These are phyloP conservation scores for Carposina sasakii DNA, from an alignment of 1,140 invertebrate genomes.

Conservation along the genomic window DNA sequence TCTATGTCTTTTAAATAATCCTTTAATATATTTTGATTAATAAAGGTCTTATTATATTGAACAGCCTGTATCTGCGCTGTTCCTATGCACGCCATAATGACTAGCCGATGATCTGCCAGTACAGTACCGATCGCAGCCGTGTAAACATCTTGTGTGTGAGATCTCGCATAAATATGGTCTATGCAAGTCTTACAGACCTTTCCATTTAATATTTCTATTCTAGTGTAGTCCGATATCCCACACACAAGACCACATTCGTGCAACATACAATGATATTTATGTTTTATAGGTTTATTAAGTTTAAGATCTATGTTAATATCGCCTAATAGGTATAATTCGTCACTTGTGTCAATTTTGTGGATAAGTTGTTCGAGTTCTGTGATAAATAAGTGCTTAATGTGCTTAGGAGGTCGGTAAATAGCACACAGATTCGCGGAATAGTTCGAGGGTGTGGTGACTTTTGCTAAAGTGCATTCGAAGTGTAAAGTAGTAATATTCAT, in stretches of 20 bases:
- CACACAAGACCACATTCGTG: background rate
- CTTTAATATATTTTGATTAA: too few relatives aligned
- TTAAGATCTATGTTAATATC: constrained; percentile 7
- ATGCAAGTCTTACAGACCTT: constrained; percentile 3
- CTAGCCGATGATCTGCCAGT: constrained; percentile 2
- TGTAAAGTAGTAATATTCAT: background rate
- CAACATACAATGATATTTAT: background rate
- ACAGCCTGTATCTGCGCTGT: background rate
- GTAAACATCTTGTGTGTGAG: background rate
- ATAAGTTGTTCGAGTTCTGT: background rate
- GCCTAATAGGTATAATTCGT: background rate
- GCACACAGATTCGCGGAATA: background rate
- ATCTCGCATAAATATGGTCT: constrained; percentile 8
- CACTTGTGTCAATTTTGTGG: background rate
- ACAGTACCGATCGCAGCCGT: background rate
- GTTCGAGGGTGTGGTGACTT: background rate
- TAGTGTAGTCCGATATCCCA: constrained; percentile 1
- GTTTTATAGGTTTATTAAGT: background rate
- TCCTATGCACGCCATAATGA: background rate
- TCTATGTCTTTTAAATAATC: too few relatives aligned
- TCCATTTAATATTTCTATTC: constrained; percentile 2
- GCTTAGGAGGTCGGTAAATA: background rate
- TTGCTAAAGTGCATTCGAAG: background rate
- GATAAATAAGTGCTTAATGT: background rate
- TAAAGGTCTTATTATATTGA: too few relatives aligned